phyloP scores from a whole-genome alignment of 2,797 vertebrate genomes.

The Parauchenoglanis ngamensis region DNA sequence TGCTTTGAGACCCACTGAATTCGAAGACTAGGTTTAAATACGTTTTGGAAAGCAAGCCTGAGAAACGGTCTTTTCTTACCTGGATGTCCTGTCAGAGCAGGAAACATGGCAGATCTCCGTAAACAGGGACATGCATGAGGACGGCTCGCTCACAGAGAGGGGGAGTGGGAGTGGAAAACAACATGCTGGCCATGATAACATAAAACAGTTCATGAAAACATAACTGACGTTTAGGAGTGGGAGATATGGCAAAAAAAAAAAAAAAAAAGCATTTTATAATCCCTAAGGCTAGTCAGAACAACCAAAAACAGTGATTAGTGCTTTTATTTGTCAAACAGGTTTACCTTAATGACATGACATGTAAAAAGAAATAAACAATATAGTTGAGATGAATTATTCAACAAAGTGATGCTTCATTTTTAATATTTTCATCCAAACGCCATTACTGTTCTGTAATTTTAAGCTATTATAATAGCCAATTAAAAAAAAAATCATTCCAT shows the following conservation, averaged over 20 bases:
- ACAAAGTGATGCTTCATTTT: neutral
- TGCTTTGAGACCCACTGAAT: neutral
- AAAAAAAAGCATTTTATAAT: neutral
- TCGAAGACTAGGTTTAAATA: neutral
- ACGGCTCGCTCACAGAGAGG: conserved; percentile 74
- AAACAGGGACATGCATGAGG: conserved; percentile 74
- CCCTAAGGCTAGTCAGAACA: neutral
- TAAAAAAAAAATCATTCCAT: neutral
- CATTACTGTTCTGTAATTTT: neutral
- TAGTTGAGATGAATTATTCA: neutral
- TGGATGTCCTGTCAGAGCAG: conserved; percentile 40
- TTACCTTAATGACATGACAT: neutral
- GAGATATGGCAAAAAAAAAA: neutral
- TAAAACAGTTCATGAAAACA: conserved; percentile 39
- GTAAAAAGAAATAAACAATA: neutral
- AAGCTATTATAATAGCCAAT: too few species aligned
- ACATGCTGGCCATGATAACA: conserved; percentile 44
- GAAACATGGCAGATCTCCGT: conserved; percentile 36
- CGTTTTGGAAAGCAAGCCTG: neutral
- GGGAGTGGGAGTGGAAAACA: conserved; percentile 59
- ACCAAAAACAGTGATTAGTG: neutral
- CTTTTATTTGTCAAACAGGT: too few species aligned
- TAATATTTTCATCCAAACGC: neutral
- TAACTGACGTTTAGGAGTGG: conserved; percentile 17
- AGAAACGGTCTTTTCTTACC: conserved; percentile 27